These are phyloP conservation scores for Sebastes oblongus DNA, from an alignment of 2,797 vertebrate genomes.

Conservation along the genomic window DNA sequence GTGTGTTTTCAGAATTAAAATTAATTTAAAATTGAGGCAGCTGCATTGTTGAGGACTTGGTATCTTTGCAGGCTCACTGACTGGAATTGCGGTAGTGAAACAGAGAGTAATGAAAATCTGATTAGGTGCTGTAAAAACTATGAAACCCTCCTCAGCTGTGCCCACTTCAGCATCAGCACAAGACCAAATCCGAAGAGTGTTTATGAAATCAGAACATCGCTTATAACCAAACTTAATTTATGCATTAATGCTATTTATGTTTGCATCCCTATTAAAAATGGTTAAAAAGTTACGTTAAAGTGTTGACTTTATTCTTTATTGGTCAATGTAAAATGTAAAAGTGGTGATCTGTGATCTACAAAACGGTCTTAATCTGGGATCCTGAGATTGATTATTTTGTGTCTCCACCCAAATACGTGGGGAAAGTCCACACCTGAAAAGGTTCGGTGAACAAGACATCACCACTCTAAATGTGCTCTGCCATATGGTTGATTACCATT, in stretches of 20 bases:
- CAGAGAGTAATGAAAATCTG: not conserved
- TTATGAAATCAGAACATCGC: not conserved
- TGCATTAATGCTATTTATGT: not conserved
- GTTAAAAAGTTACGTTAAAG: too few species aligned
- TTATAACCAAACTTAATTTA: not conserved
- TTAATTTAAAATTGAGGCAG: not conserved
- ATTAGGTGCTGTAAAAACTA: not conserved
- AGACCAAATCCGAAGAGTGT: not conserved
- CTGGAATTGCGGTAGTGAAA: not conserved
- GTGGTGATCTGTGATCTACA: too few species aligned
- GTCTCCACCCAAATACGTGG: too few species aligned
- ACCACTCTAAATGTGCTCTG: too few species aligned
- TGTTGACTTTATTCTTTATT: too few species aligned
- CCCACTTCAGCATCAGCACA: not conserved
- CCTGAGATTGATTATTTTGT: too few species aligned
- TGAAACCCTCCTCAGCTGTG: conserved; percentile 8
- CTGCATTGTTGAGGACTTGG: not conserved
- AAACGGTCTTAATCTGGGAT: too few species aligned
- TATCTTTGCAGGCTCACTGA: not conserved
- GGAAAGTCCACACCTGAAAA: too few species aligned
- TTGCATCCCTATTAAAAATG: not conserved
- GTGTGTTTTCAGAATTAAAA: not conserved
- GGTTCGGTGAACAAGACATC: too few species aligned
- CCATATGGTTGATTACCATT: too few species aligned
- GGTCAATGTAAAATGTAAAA: too few species aligned